Conservation (phyloP, 1,140 invertebrate species). For the Drosophila ogumai region DNA sequence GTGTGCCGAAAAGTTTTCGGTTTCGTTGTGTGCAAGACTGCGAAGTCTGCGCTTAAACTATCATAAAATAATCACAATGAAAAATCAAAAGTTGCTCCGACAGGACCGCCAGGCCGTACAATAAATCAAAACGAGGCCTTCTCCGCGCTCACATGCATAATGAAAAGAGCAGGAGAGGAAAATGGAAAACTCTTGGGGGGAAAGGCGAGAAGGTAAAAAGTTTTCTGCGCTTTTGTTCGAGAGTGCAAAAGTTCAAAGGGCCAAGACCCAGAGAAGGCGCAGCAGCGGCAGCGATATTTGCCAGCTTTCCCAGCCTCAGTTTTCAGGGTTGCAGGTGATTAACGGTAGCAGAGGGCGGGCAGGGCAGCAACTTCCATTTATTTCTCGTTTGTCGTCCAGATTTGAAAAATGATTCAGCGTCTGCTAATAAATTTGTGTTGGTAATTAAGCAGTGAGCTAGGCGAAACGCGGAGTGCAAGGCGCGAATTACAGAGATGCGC, state of each 20-base stretch:
- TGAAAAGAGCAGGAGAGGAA: slow-evolving; percentile 38
- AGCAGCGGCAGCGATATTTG: slow-evolving; percentile 7
- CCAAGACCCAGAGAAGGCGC: slow-evolving; percentile 6
- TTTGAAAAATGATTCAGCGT: slow-evolving; percentile 64
- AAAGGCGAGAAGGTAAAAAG: slow-evolving; percentile 43
- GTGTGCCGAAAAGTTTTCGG: slow-evolving; percentile 53
- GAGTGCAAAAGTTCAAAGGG: slow-evolving; percentile 70
- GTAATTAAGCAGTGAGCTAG: slow-evolving; percentile 52
- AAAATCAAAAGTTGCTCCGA: slow-evolving; percentile 66
- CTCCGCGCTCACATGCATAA: slow-evolving; percentile 59
- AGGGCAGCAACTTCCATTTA: slow-evolving; percentile 44
- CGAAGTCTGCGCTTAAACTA: slow-evolving; percentile 65
- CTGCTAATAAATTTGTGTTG: slow-evolving; percentile 73
- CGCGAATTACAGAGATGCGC: slow-evolving; percentile 36
- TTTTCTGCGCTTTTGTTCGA: slow-evolving; percentile 65
- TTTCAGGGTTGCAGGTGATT: slow-evolving; percentile 51
- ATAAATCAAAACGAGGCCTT: slow-evolving; percentile 65
- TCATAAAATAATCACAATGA: slow-evolving; percentile 82
- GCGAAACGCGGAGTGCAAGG: slow-evolving; percentile 4
- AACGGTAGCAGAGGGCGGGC: slow-evolving; percentile 30
- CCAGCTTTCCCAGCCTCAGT: slow-evolving; percentile 11
- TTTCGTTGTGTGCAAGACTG: slow-evolving; percentile 19
- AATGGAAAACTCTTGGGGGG: slow-evolving; percentile 34
- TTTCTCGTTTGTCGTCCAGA: slow-evolving; percentile 47
- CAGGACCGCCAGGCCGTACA: slow-evolving; percentile 40